Conservation (phyloP, 2,797 vertebrate species). For the Anniella stebbinsi region DNA sequence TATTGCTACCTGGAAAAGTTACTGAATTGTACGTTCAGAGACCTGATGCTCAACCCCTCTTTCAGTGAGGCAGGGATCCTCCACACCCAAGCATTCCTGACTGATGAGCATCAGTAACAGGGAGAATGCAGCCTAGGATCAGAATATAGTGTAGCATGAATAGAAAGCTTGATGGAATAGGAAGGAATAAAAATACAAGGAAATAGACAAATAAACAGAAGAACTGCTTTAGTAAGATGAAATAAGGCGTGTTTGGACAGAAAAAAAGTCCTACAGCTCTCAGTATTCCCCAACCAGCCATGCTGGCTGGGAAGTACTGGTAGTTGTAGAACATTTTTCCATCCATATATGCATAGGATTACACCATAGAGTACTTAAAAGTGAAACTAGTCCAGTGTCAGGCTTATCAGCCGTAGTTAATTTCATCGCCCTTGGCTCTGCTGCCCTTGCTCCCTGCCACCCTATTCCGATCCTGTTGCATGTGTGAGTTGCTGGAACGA, state of each 20-base stretch:
- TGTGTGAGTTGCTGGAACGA: background rate
- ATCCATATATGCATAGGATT: too few relatives aligned
- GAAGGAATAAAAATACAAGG: background rate
- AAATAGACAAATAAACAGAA: background rate
- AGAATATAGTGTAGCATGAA: background rate
- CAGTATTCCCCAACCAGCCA: too few relatives aligned
- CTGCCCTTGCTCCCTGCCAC: too few relatives aligned
- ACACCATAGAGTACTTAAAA: background rate
- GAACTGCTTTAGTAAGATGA: background rate
- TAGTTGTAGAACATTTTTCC: too few relatives aligned
- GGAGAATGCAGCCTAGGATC: background rate
- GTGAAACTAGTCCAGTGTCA: background rate
- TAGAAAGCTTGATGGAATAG: background rate
- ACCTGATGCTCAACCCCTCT: background rate
- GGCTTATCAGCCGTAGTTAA: background rate
- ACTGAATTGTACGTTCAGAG: background rate
- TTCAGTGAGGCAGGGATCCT: background rate
- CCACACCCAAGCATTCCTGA: conserved; percentile 21
- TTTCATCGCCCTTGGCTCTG: background rate
- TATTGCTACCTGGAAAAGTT: background rate
- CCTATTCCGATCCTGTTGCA: background rate
- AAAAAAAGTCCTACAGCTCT: too few relatives aligned
- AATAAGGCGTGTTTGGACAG: background rate
- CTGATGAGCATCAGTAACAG: background rate
- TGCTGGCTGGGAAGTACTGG: too few relatives aligned